Evolutionary conservation across 1,140 invertebrate genomes (phyloP).

Genomic region (Anastatus disparis): DNA sequence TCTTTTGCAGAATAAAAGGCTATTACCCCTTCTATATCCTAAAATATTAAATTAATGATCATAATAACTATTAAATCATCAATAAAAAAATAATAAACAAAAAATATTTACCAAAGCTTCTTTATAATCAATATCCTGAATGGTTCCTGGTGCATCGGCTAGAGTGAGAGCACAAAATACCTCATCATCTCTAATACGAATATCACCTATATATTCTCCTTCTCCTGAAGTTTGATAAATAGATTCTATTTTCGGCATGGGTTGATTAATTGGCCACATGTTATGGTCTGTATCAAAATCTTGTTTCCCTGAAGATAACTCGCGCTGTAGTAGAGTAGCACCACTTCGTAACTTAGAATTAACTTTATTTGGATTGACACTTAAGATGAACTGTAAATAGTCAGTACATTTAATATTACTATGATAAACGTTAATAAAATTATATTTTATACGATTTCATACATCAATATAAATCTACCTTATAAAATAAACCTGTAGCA

Average conservation of each 20-base stretch:
- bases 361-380: slow-evolving; percentile 60
- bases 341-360: slow-evolving; percentile 59
- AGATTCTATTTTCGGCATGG: slow-evolving; percentile 79
- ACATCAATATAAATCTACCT: slow-evolving; percentile 66
- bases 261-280: slow-evolving; percentile 79
- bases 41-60: slow-evolving; percentile 45
- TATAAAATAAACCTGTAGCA: slow-evolving; percentile 79
- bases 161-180: slow-evolving; percentile 74
- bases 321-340: slow-evolving; percentile 61
- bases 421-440: too few relatives aligned
- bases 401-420: slow-evolving; percentile 26
- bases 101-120: slow-evolving; percentile 68
- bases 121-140: slow-evolving; percentile 69
- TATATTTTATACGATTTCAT: background rate
- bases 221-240: slow-evolving; percentile 77
- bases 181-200: slow-evolving; percentile 67
- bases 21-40: slow-evolving; percentile 76
- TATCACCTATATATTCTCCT: slow-evolving; percentile 73
- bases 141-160: slow-evolving; percentile 68
- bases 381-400: slow-evolving; percentile 69
- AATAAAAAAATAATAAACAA: background rate
- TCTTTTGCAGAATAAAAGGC: slow-evolving; percentile 79
- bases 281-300: slow-evolving; percentile 74
- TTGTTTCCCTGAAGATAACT: slow-evolving; percentile 75
- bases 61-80: background rate